Conservation (phyloP, 2,888 invertebrate species). For the Ophion ellenae region DNA sequence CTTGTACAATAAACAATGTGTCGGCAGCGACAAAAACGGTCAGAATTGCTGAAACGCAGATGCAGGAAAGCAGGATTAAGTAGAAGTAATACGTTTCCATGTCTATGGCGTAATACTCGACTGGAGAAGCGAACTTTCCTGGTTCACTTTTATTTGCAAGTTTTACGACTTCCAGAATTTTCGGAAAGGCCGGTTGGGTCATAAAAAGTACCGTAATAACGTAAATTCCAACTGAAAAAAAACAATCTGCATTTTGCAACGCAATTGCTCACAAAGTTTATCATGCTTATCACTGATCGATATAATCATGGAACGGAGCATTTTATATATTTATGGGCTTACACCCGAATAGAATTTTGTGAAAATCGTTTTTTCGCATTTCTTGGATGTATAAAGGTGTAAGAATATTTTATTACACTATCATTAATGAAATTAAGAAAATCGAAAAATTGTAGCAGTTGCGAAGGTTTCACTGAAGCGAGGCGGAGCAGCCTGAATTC, state of each 20-base stretch:
- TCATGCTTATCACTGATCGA: too few relatives aligned
- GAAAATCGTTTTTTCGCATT: too few relatives aligned
- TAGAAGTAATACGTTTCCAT: conserved; percentile 50
- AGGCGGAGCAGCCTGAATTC: too few relatives aligned
- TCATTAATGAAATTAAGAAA: too few relatives aligned
- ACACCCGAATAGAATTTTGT: too few relatives aligned
- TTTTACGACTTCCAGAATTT: conserved; percentile 23
- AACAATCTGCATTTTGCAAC: background rate
- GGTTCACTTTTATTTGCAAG: conserved; percentile 1
- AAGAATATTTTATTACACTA: too few relatives aligned
- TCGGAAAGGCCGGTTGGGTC: conserved; percentile 41
- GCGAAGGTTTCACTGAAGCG: too few relatives aligned
- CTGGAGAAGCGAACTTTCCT: conserved; percentile 43
- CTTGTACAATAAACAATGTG: conserved; percentile 53
- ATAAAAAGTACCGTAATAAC: conserved; percentile 32
- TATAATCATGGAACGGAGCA: too few relatives aligned
- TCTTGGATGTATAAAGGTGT: too few relatives aligned
- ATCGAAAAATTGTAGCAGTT: too few relatives aligned
- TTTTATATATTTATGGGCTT: too few relatives aligned
- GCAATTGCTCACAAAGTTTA: too few relatives aligned
- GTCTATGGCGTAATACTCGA: conserved; percentile 52
- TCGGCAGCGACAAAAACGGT: conserved; percentile 47
- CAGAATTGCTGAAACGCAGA: conserved; percentile 21
- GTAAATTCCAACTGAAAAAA: conserved; percentile 42
- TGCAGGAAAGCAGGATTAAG: conserved; percentile 36